A percentile compares a stretch with the other conserved stretches of the same genome.
Conservation (phyloP, 2,888 invertebrate species). For the Aphidius colemani region DNA sequence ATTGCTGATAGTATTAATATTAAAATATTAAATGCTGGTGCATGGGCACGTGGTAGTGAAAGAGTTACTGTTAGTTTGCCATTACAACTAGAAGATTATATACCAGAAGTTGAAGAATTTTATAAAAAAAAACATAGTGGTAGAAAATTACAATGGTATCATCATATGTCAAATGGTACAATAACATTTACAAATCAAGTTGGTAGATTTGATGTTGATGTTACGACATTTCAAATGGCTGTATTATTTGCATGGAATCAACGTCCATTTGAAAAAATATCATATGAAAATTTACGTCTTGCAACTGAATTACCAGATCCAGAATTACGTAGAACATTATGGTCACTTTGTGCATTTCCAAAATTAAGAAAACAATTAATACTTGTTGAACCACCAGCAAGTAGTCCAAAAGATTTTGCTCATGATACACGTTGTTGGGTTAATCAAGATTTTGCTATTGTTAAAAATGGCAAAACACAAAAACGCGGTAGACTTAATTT, state of each 20-base stretch:
- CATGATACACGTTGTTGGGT: conserved; percentile 94
- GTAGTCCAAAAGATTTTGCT: conserved; percentile 89
- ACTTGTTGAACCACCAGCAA: conserved; percentile 78
- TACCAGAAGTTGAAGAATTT: conserved; percentile 98
- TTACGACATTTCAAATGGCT: conserved; percentile 99
- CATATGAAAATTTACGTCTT: conserved; percentile 94
- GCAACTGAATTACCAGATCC: conserved; percentile 97
- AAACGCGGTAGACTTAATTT: conserved; percentile 94
- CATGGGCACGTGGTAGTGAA: conserved; percentile 96
- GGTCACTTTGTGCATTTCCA: conserved; percentile 95
- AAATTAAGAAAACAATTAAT: conserved; percentile 93
- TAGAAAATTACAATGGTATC: conserved; percentile 97
- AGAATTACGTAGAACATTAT: conserved; percentile 90
- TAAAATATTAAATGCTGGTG: conserved; percentile 97
- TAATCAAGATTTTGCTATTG: conserved; percentile 92
- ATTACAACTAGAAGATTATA: conserved; percentile 96
- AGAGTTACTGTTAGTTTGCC: conserved; percentile 95
- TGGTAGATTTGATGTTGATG: conserved; percentile 95
- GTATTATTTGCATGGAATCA: conserved; percentile 99
- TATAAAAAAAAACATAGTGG: conserved; percentile 98
- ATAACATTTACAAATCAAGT: conserved; percentile 89
- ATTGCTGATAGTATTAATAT: conserved; percentile 93
- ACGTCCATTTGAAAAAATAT: conserved; percentile 86
- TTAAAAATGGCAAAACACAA: conserved; percentile 94
- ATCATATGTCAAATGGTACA: conserved; percentile 99